Evolutionary conservation across 2,113 vertebrate genomes (phyloP).

Genomic region (Tetrax tetrax): DNA sequence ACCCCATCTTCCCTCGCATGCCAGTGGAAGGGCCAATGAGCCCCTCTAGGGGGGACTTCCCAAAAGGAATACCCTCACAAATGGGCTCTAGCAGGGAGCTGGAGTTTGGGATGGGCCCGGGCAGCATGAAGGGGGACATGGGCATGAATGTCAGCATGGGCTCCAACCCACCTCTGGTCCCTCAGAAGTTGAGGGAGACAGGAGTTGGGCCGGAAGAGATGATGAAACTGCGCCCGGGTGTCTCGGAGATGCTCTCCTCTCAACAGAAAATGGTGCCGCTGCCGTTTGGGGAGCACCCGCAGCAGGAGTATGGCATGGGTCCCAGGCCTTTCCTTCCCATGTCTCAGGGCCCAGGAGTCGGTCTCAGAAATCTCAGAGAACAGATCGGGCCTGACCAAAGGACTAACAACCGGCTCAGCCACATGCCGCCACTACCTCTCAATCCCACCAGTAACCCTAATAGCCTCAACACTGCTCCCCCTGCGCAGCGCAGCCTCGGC

Average conservation of each 20-base stretch:
- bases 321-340: conserved; percentile 90
- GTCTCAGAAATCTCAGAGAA: conserved; percentile 90
- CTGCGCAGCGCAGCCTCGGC: conserved; percentile 78
- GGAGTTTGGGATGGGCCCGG: conserved; percentile 91
- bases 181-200: conserved; percentile 90
- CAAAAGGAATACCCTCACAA: conserved; percentile 82
- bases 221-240: conserved; percentile 87
- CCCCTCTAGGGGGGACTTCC: conserved; percentile 90
- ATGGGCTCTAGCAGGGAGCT: conserved; percentile 84
- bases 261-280: conserved; percentile 92
- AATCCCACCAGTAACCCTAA: conserved; percentile 82
- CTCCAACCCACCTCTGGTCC: conserved; percentile 88
- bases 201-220: conserved; percentile 87
- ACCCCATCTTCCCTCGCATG: conserved; percentile 92
- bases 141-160: conserved; percentile 83
- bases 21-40: conserved; percentile 94
- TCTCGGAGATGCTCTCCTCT: conserved; percentile 87
- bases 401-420: conserved; percentile 95
- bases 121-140: conserved; percentile 84
- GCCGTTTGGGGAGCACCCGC: conserved; percentile 88
- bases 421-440: conserved; percentile 91
- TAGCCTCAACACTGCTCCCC: conserved; percentile 81
- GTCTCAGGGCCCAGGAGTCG: conserved; percentile 85
- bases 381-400: conserved; percentile 92
- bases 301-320: conserved; percentile 91